Evolutionary conservation across 2,797 vertebrate genomes (phyloP).

Genomic region (Lutra lutra): DNA sequence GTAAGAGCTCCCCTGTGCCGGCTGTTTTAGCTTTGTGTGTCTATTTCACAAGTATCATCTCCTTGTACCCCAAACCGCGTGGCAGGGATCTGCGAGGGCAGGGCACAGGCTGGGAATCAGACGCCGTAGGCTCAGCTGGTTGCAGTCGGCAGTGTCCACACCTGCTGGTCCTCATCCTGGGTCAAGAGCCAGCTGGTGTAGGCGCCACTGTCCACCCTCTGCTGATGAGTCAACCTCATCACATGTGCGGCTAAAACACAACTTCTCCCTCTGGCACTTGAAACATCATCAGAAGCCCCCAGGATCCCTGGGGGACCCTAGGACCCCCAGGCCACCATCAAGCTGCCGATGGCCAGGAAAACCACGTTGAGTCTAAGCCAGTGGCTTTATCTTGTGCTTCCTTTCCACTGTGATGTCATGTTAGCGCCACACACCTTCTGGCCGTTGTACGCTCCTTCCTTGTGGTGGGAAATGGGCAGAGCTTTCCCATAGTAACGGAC

Average conservation of each 20-base stretch:
- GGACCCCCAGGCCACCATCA: fast-evolving
- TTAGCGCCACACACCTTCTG: fast-evolving
- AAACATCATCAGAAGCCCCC: neutral
- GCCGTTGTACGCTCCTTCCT: neutral
- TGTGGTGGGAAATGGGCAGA: slow-evolving; percentile 63
- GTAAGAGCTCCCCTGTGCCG: neutral
- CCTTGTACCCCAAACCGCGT: fast-evolving
- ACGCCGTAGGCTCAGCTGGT: no score
- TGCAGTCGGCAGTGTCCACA: fast-evolving
- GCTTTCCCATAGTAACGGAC: slow-evolving; percentile 87
- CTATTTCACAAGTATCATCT: fast-evolving
- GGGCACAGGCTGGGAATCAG: neutral
- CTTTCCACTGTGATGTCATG: fast-evolving
- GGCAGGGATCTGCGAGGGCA: fast-evolving
- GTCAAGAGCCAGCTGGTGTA: no score
- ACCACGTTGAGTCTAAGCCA: neutral
- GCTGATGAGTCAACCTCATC: no score
- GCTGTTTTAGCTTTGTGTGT: fast-evolving
- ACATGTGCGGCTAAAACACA: fast-evolving
- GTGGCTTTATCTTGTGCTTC: neutral
- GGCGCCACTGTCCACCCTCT: fast-evolving
- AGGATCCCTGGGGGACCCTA: fast-evolving
- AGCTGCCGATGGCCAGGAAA: fast-evolving
- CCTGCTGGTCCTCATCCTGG: fast-evolving
- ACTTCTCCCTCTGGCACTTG: fast-evolving